Conservation (phyloP, 2,113 vertebrate genomes). For the Probosciger aterrimus region DNA sequence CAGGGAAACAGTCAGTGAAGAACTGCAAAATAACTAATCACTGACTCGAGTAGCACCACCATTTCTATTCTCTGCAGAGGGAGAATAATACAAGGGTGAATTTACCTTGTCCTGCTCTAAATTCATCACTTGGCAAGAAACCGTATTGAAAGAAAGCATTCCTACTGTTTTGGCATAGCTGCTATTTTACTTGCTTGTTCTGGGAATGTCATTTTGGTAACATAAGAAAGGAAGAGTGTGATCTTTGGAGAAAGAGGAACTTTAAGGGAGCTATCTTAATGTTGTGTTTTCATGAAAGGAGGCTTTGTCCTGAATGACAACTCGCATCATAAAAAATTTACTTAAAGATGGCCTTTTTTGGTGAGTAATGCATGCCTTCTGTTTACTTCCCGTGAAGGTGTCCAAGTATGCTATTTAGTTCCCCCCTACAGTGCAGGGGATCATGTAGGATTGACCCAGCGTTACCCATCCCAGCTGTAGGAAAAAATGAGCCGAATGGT, state of each 20-base stretch:
- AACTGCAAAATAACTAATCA: neutral
- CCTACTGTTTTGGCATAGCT: neutral
- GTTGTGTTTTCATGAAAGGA: neutral
- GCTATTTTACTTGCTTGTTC: neutral
- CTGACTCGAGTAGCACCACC: neutral
- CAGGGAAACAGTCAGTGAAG: neutral
- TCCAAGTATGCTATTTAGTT: neutral
- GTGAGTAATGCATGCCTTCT: neutral
- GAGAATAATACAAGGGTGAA: neutral
- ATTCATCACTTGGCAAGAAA: neutral
- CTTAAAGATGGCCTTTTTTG: neutral
- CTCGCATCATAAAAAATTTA: neutral
- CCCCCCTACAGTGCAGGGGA: rapidly evolving
- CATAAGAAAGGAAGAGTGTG: neutral
- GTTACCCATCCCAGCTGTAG: rapidly evolving
- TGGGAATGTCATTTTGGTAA: neutral
- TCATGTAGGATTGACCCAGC: neutral
- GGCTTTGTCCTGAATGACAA: neutral
- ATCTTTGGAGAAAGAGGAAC: neutral
- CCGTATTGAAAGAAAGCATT: neutral
- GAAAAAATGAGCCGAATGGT: neutral
- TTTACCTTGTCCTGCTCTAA: neutral
- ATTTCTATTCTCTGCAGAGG: neutral
- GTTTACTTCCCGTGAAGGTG: rapidly evolving
- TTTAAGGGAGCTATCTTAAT: neutral